phyloP scores from a whole-genome alignment of 2,113 vertebrate species.

The Muscicapa adusta region DNA sequence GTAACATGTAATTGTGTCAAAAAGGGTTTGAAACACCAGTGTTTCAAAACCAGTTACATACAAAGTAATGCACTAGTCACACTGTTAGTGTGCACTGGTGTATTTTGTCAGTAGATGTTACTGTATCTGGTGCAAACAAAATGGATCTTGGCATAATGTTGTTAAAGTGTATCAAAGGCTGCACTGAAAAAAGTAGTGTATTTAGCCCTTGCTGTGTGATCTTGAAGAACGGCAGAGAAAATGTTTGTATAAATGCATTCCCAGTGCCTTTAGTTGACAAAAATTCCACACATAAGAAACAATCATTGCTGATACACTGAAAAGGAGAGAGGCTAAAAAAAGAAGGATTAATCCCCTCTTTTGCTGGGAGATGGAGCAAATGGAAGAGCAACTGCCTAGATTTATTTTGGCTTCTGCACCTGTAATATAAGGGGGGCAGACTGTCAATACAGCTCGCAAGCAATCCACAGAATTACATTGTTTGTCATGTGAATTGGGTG shows the following conservation, averaged over 20 bases:
- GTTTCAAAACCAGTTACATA: background rate
- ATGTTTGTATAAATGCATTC: background rate
- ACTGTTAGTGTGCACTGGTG: background rate
- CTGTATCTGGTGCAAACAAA: background rate
- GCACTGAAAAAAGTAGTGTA: accelerated
- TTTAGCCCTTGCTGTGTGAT: accelerated
- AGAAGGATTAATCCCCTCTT: background rate
- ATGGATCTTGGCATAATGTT: background rate
- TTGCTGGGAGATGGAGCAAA: background rate
- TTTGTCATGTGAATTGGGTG: background rate
- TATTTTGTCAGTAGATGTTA: background rate
- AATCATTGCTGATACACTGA: background rate
- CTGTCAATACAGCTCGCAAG: background rate
- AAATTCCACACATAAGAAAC: background rate
- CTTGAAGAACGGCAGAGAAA: background rate
- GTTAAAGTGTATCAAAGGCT: background rate
- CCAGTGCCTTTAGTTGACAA: background rate
- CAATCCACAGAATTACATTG: background rate
- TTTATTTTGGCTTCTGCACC: background rate
- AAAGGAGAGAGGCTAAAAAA: background rate
- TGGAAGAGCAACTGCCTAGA: background rate
- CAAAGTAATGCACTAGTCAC: background rate
- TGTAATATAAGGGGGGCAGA: background rate
- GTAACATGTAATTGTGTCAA: background rate
- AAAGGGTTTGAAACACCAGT: background rate